These are phyloP conservation scores for Erynnis tages DNA, from an alignment of 2,888 invertebrate species.

Conservation along the genomic window DNA sequence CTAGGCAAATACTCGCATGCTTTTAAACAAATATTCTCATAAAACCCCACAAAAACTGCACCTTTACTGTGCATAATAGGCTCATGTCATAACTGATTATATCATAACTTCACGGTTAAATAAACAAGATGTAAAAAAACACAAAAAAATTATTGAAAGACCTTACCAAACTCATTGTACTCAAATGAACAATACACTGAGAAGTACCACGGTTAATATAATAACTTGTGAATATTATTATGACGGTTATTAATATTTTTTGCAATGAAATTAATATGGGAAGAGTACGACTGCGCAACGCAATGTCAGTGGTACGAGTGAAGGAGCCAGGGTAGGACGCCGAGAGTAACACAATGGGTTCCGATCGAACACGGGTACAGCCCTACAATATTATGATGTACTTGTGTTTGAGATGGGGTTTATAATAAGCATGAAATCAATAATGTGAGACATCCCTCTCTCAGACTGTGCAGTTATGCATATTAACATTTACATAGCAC, in stretches of 20 bases:
- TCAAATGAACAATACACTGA: slow-evolving; percentile 64
- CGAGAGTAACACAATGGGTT: slow-evolving; percentile 64
- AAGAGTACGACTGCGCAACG: slow-evolving; percentile 65
- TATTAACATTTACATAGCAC: neutral
- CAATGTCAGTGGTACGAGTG: slow-evolving; percentile 62
- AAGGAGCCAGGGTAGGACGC: slow-evolving; percentile 55
- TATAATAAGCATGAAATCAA: slow-evolving; percentile 62
- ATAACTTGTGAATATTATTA: slow-evolving; percentile 56
- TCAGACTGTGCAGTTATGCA: neutral
- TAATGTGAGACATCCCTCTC: slow-evolving; percentile 37
- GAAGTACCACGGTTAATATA: slow-evolving; percentile 55
- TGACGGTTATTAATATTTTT: slow-evolving; percentile 48
- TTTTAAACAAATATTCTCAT: slow-evolving; percentile 18
- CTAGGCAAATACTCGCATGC: neutral
- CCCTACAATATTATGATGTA: slow-evolving; percentile 51
- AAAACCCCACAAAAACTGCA: slow-evolving; percentile 29
- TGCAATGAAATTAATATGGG: slow-evolving; percentile 46
- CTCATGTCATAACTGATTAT: slow-evolving; percentile 78
- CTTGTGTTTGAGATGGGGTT: slow-evolving; percentile 60
- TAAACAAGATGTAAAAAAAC: slow-evolving; percentile 58
- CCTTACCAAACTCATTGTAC: slow-evolving; percentile 78
- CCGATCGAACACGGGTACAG: slow-evolving; percentile 52
- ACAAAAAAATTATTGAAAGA: slow-evolving; percentile 57
- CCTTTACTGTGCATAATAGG: slow-evolving; percentile 49
- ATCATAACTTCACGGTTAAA: slow-evolving; percentile 77